Evolutionary conservation across 2,797 vertebrate genomes (phyloP), one percentile per base, ranked within the genome.

Genomic region (Tamandua tetradactyla): DNA sequence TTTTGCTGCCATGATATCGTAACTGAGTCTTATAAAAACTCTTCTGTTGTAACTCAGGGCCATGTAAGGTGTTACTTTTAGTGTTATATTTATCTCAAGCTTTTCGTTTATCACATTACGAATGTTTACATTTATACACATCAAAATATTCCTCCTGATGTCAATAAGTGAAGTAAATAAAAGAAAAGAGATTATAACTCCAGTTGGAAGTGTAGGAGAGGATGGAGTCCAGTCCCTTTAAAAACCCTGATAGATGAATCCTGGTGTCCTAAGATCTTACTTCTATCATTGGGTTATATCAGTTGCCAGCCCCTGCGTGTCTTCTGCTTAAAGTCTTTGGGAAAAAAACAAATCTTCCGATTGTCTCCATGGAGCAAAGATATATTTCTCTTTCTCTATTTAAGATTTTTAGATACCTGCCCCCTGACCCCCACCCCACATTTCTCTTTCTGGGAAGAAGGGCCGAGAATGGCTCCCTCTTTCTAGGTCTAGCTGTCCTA

Each of bases 321-420:
- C 40, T 85, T 94, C 83, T 35, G n/a, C 62, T n/a, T 62, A 12
- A 49, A 87, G 62, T 52, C 74, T 69, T 49, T 55, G 83, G 40
- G 44, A 68, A n/a, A 80, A 87, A 55, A 3, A 40, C 59, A 57
- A 49, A 61, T 37, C 64, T n/a, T 64, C 25, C 69, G 22, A 2
- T 27, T 47, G 27, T 82, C 62, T 86, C 78, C 42, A 42, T 12
- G 5, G 40, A 72, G 64, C 37, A 5, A 52, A 89, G 69, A n/a
- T 62, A 2, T 23, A 5, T 88, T 79, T 75, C 32, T 47, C 59
- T 72, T 59, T 64, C 32, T 32, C 32, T 32, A 5, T 27, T 68
- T 80, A 42, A 1, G 2, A n/a, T 44, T 72, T 37, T 62, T 44
- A 71, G 76, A 57, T 35, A 42, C 42, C 35, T 23, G 40, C 27